Base-by-base conservation (phyloP, 2,888 invertebrate species). In the Nomada fucata region DNA sequence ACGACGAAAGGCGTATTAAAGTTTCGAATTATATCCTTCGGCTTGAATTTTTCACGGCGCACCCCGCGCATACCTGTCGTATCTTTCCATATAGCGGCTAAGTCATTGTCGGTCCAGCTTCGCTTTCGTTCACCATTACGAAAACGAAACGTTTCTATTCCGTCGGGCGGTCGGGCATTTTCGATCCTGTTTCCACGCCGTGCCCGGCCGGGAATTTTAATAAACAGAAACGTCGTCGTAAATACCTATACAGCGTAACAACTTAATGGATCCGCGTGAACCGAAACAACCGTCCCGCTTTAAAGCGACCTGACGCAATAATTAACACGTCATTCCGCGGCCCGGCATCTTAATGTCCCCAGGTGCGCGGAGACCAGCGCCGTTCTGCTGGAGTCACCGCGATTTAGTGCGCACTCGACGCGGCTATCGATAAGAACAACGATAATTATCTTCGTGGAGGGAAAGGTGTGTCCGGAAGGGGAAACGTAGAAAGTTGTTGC, bases 1-100 rank as follows among this genome's bases (percentile, higher is more conserved):
- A 68, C 76, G 71, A 72, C 81, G 71, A 81, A 73, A 79, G 73
- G 79, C 65, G 65, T 76, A 75, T 76, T 82, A 67, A 75, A 82
- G 72, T 82, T 82, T 82, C 82, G 82, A 82, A 70, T 76, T 82
- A 82, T 82, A 82, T 82, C 82, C 82, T 69, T 80, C 71, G 50
- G 47, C 59, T 52, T 63, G 68, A 36, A 82, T 82, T 82, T 82
- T 82, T 82, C 76, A 50, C 69, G 82, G 72, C 82, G 68, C 82
- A 82, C 82, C 82, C 76, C 72, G 79, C 67, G 82, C 82, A 76
- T 82, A 76, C 82, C 82, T 82, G 72, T 64, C 82, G 72, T 76
- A 76, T 82, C 82, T 81, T 82, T 81, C 82, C 82, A 60, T 73
- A 76, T 73, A 82, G 72, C 76, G 64, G 72, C 82, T 72, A 82